These are phyloP conservation scores for Orientallactaga bullata DNA, from an alignment of 2,113 vertebrate species.

Conservation along the genomic window DNA sequence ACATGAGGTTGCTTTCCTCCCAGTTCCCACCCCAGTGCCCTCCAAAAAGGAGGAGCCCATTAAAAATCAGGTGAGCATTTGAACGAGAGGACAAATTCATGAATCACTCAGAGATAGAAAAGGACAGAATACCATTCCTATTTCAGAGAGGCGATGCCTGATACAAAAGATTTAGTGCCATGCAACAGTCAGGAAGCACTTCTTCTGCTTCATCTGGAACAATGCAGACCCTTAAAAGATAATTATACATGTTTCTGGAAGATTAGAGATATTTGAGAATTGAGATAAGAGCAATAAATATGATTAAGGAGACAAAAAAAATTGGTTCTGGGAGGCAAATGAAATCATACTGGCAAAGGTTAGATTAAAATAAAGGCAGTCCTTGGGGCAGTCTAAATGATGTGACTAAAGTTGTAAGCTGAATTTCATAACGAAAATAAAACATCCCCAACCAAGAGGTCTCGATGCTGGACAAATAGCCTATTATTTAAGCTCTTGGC, in stretches of 20 bases:
- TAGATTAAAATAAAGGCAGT: slow-evolving; percentile 4
- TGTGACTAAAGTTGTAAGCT: neutral
- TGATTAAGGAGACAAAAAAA: slow-evolving; percentile 61
- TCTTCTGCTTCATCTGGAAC: slow-evolving; percentile 62
- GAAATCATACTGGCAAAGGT: slow-evolving; percentile 50
- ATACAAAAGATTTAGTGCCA: slow-evolving; percentile 46
- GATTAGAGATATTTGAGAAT: slow-evolving; percentile 71
- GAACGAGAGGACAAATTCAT: neutral
- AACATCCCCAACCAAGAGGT: slow-evolving; percentile 7
- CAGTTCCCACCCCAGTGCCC: neutral
- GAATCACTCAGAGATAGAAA: slow-evolving; percentile 2
- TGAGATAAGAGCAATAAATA: slow-evolving; percentile 74
- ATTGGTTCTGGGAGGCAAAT: slow-evolving; percentile 56
- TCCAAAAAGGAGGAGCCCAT: neutral
- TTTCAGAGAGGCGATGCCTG: slow-evolving; percentile 15
- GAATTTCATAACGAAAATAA: neutral
- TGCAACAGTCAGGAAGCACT: slow-evolving; percentile 35
- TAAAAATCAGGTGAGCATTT: neutral
- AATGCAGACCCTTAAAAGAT: slow-evolving; percentile 58
- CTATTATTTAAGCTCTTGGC: slow-evolving; percentile 7
- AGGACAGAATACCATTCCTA: neutral
- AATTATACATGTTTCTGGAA: slow-evolving; percentile 76
- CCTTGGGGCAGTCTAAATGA: neutral
- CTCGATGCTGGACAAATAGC: slow-evolving; percentile 19
- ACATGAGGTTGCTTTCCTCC: neutral